These are phyloP conservation scores for Didymodactylos carnosus DNA, from an alignment of 2,888 invertebrate species.

Conservation along the genomic window DNA sequence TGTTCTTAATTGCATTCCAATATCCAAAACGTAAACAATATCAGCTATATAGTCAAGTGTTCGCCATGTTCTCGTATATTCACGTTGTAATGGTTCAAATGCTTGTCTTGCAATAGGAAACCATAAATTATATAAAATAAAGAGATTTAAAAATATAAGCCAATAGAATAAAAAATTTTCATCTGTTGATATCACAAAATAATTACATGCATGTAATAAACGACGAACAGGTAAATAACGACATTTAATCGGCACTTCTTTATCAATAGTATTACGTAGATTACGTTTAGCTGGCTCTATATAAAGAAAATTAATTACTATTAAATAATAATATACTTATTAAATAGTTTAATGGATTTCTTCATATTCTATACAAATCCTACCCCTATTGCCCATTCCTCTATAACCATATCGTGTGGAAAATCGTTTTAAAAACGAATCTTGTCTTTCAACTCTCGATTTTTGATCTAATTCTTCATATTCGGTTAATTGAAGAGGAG, in stretches of 20 bases:
- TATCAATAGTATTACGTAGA: neutral
- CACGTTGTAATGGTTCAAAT: conserved; percentile 64
- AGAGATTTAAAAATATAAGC: conserved; percentile 66
- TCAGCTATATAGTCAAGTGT: conserved; percentile 39
- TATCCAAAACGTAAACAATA: conserved; percentile 63
- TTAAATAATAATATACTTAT: neutral
- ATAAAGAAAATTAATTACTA: neutral
- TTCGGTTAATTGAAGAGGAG: no score
- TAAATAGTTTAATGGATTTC: neutral
- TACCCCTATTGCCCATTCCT: neutral
- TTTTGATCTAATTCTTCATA: no score
- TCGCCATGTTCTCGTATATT: conserved; percentile 14
- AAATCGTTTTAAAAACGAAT: conserved; percentile 11
- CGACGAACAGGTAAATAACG: neutral
- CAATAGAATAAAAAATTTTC: conserved; percentile 88
- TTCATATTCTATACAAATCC: neutral
- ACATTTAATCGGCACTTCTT: neutral
- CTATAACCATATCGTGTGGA: conserved; percentile 3
- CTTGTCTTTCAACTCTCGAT: no score
- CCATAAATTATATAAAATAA: conserved; percentile 84
- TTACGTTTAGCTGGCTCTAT: neutral
- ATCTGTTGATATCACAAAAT: conserved; percentile 65
- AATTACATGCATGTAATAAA: conserved; percentile 3
- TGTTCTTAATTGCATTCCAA: conserved; percentile 71
- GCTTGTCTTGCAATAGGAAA: conserved; percentile 80